Evolutionary conservation across 2,797 vertebrate genomes (phyloP), one percentile per base, ranked within the genome.

Genomic region (Fratercula arctica): DNA sequence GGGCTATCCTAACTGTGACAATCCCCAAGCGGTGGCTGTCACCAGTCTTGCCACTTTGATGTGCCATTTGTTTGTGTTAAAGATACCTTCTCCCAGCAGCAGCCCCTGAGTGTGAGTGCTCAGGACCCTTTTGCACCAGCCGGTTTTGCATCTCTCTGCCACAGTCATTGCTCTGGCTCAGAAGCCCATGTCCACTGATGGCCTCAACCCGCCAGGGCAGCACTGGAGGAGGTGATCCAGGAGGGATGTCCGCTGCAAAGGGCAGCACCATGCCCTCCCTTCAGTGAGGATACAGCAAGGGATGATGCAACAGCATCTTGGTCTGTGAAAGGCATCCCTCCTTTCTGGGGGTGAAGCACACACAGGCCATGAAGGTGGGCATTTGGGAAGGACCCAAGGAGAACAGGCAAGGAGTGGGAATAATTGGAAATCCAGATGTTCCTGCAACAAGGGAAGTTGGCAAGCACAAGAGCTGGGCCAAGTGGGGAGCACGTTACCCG

Each of bases 391-490:
- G 84, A 77, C 25, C 19, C 59, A 59, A 89, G 74, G 12, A 79
- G 46, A 17, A 48, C 23, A 90, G 67, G 25, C 70, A 87, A 77
- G 77, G 86, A 87, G 84, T 51, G 51, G 69, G 60, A 88, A 70
- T 83, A 87, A 94, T 2, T 83, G 51, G 70, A 96, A 96, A 93
- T 63, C 59, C 95, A 93, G 89, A 85, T 89, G 48, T 76, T 94
- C 53, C 50, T 29, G 25, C 41, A 14, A 1, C 1, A 6, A 76
- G 54, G 67, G 82, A 87, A 93, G 41, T 10, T 90, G 84, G 67
- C 63, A 66, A 74, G 63, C 16, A 33, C 29, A 45, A 56, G 39
- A 73, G 26, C 67, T 79, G 72, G 74, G 46, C 77, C 0, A 14
- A 56, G 59, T 6, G 14, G 12, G 50, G 54, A 94, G 50, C 63